Percentiles rank a stretch among this genome's conserved stretches.
phyloP scores from a whole-genome alignment of 2,888 invertebrate species.

The Morpho deidamia region DNA sequence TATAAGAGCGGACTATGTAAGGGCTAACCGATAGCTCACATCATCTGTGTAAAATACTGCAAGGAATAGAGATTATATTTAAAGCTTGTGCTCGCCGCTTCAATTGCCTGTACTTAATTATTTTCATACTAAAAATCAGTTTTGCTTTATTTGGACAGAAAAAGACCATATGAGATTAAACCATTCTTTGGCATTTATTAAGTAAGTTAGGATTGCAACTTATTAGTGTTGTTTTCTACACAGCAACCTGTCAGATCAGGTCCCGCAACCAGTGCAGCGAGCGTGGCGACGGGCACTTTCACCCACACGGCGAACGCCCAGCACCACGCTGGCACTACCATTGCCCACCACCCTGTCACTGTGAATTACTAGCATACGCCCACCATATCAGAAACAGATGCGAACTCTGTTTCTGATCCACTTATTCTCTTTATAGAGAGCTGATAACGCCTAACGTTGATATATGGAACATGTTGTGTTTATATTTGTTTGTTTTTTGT shows the following conservation, averaged over 20 bases:
- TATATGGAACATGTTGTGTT: not conserved
- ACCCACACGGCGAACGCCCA: slow-evolving; percentile 41
- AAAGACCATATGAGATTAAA: too few relatives aligned
- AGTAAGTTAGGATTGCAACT: too few relatives aligned
- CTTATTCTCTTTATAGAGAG: slow-evolving; percentile 7
- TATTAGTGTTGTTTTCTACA: not conserved
- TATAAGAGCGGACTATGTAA: too few relatives aligned
- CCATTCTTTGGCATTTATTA: too few relatives aligned
- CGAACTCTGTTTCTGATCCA: slow-evolving; percentile 4
- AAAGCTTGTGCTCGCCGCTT: too few relatives aligned
- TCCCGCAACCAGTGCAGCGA: slow-evolving; percentile 29
- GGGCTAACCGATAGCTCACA: too few relatives aligned
- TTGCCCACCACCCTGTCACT: slow-evolving; percentile 67
- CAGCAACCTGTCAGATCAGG: slow-evolving; percentile 49
- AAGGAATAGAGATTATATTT: too few relatives aligned
- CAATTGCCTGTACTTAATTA: too few relatives aligned
- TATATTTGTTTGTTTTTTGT: slow-evolving; percentile 5
- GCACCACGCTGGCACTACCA: slow-evolving; percentile 47
- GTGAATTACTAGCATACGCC: slow-evolving; percentile 63
- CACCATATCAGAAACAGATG: not conserved
- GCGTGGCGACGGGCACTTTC: slow-evolving; percentile 42
- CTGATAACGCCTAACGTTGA: slow-evolving; percentile 1
- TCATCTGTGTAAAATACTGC: too few relatives aligned
- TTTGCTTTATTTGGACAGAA: too few relatives aligned
- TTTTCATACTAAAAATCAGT: too few relatives aligned